Percentiles rank a stretch among this genome's conserved stretches.
These are phyloP conservation scores for Nyctibius bracteatus DNA, from an alignment of 2,113 vertebrate species.

Conservation along the genomic window DNA sequence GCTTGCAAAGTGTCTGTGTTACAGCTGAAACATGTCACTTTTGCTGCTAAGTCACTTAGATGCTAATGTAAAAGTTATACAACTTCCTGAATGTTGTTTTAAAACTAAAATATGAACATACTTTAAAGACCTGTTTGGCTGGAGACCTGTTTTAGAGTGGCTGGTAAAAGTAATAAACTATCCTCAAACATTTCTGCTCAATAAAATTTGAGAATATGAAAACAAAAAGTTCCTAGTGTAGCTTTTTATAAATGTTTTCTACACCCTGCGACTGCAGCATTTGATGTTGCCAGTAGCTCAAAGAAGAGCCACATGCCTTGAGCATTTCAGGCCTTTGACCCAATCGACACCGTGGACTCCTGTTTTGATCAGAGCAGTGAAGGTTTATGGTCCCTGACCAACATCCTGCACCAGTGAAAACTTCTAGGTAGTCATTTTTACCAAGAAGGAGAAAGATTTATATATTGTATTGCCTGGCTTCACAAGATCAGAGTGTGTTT, in stretches of 20 bases:
- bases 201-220: slow-evolving; percentile 57
- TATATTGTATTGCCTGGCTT: background rate
- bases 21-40: background rate
- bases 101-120: slow-evolving; percentile 45
- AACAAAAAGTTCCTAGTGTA: slow-evolving; percentile 22
- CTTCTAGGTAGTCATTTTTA: background rate
- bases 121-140: slow-evolving; percentile 52
- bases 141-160: slow-evolving; percentile 23
- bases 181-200: slow-evolving; percentile 45
- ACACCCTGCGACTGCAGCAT: fast-evolving
- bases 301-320: background rate
- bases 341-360: fast-evolving
- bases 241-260: slow-evolving; percentile 12
- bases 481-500: background rate
- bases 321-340: background rate
- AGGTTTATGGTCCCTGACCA: background rate
- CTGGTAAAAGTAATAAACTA: slow-evolving; percentile 31
- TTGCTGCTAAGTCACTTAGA: slow-evolving; percentile 2
- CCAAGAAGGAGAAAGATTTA: background rate
- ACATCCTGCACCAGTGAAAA: background rate
- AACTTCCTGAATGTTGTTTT: slow-evolving; percentile 51
- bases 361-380: background rate
- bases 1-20: background rate
- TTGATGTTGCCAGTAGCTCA: background rate
- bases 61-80: slow-evolving; percentile 38